Conservation (phyloP, 2,797 vertebrate species). For the Spea hammondii region DNA sequence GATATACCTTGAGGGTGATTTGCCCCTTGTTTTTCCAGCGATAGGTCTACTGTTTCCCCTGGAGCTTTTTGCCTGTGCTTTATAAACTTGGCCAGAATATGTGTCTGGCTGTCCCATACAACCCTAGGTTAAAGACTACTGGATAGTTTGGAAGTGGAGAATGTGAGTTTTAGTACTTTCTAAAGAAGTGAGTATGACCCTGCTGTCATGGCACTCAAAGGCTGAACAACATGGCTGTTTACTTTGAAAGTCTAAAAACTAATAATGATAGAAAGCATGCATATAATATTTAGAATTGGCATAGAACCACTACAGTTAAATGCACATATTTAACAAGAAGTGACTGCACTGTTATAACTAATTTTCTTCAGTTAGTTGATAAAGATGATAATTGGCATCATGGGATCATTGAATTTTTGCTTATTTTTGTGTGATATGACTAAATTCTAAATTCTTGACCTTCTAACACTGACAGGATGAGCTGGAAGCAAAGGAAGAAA, state of each 20-base stretch:
- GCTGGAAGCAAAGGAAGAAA: conserved; percentile 7
- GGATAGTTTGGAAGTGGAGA: too few species aligned
- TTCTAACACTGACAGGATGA: neutral
- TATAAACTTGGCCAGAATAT: too few species aligned
- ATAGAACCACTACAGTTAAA: neutral
- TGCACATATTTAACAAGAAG: neutral
- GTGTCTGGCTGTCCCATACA: too few species aligned
- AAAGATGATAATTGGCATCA: neutral
- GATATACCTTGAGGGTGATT: too few species aligned
- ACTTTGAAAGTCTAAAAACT: neutral
- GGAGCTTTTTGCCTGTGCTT: too few species aligned
- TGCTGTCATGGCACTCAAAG: neutral
- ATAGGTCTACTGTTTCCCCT: too few species aligned
- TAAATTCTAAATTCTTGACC: neutral
- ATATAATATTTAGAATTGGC: neutral
- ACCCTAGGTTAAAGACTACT: too few species aligned
- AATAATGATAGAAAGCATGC: neutral
- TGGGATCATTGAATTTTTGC: neutral
- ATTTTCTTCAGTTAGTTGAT: neutral
- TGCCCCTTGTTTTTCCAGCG: too few species aligned
- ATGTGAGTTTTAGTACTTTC: too few species aligned
- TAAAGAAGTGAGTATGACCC: too few species aligned
- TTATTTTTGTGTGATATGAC: neutral
- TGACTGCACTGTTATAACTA: neutral
- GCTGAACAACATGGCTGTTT: neutral